Evolutionary conservation across 2,113 vertebrate genomes (phyloP), one percentile per base, ranked within the genome.

Genomic region (Clarias macrocephalus): DNA sequence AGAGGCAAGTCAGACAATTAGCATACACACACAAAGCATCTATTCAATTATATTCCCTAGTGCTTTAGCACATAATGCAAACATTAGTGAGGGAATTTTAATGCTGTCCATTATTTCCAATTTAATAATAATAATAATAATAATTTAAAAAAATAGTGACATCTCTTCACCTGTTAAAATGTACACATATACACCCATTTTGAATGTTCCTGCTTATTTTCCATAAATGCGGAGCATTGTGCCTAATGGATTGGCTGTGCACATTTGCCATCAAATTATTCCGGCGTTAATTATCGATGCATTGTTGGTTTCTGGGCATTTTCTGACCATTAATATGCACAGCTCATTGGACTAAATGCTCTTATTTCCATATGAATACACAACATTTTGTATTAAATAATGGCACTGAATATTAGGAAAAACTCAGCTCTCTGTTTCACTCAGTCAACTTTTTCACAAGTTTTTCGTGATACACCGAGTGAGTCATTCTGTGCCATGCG

Each of bases 11-110:
- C 85, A 63, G 48, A 85, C 54, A 62, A 86, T 80, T 83, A 88
- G 79, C 89, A 86, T 48, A 48, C 79, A 83, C 63, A 83, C 63
- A 85, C 86, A 83, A 73, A 52, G 77, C 65, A 86, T 19, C 70
- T 86, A 91, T 89, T 90, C 88, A 90, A 91, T 89, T 87, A 88
- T 87, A 87, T 90, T 84, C 57, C 85, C 54, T 16, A 79, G 65
- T 62, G 75, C 82, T 86, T 88, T 85, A 85, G 75, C 85, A 87
- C 76, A 85, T 86, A 88, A 88, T 90, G 86, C 88, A 88, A 86
- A 90, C 86, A 88, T 87, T 88, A 90, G 81, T 80, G 80, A 68
- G 65, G 86, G 77, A 76, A 85, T 90, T 87, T 88, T 84, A 88
- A 90, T 90, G 87, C 82, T 76, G 33, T 66, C 68, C 86, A 84